Percentiles rank a stretch among this genome's conserved stretches.
Conservation (phyloP, 2,797 vertebrate species). For the Sebastes iracundus region DNA sequence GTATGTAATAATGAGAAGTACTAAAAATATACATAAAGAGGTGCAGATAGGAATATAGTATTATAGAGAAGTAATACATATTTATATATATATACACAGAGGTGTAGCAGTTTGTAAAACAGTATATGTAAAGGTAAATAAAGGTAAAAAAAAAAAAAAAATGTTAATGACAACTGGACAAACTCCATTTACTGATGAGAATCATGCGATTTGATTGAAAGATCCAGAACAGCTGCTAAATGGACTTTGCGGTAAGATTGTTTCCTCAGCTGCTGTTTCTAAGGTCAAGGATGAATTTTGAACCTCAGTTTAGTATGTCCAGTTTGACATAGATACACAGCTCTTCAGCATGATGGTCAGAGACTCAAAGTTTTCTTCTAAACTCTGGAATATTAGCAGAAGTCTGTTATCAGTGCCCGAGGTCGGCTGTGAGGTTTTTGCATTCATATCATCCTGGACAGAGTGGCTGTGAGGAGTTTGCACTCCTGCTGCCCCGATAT, state of each 20-base stretch:
- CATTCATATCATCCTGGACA: slow-evolving; percentile 17
- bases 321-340: not conserved
- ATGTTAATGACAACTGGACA: no score
- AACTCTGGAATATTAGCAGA: slow-evolving; percentile 3
- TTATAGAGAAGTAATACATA: no score
- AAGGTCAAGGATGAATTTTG: not conserved
- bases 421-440: slow-evolving; percentile 26
- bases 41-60: no score
- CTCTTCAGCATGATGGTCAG: not conserved
- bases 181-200: not conserved
- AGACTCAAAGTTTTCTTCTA: slow-evolving; percentile 4
- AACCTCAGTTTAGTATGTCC: not conserved
- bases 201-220: not conserved
- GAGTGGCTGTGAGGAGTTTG: slow-evolving; percentile 22
- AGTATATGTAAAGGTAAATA: no score
- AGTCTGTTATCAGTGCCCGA: not conserved
- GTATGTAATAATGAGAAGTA: no score
- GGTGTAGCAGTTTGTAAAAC: no score
- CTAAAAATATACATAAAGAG: no score
- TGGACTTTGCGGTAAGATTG: not conserved
- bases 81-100: no score
- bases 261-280: not conserved
- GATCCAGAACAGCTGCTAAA: not conserved
- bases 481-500: slow-evolving; percentile 55
- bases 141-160: no score